Evolutionary conservation across 2,888 invertebrate species (phyloP), one percentile per base, ranked within the genome.

Genomic region (Coelinius sp.): DNA sequence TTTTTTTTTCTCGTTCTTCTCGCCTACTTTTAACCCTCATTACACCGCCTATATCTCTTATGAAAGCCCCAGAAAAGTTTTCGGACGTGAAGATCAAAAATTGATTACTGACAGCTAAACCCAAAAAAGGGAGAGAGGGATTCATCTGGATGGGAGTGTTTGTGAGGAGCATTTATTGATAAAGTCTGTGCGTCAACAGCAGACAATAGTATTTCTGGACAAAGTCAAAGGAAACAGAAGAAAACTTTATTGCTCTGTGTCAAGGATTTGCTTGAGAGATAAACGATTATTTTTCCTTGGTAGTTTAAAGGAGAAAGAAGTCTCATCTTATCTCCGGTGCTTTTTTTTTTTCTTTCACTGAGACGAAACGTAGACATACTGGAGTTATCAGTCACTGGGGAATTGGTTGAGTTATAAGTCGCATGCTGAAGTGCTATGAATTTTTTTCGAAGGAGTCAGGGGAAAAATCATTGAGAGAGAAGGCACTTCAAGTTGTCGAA

Each of bases 221-320:
- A 22, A 20, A 41, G 22, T 41, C 14, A 63, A 41, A 63, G 31
- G 59, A 5, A 41, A 8, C 31, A 41, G 56, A 25, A 14, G 35
- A 20, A 63, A 38, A 63, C 24, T 63, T 63, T 63, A 63, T 63
- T 63, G 63, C 63, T 63, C 41, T 63, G 63, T 63, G 63, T 63
- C 63, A 63, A 41, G 44, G 63, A 63, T 24, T 63, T 5, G 41
- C 38, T 63, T 22, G 38, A 41, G 22, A 63, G 63, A 63, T 63
- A 63, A 63, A 63, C 41, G 63, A 63, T 63, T 41, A 63, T 41
- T 24, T 41, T 41, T 35, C 31, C 59, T 12, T 27, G 35, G 6
- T 2, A 35, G 20, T 17, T 59, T n/a, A 49, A 49, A 7, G 27
- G 56, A 63, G 41, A 63, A 63, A 63, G 24, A 38, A 41, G 35